A percentile compares a stretch with the other conserved stretches of the same genome.
Evolutionary conservation across 2,113 vertebrate genomes (phyloP).

Genomic region (Megaceryle torquata): DNA sequence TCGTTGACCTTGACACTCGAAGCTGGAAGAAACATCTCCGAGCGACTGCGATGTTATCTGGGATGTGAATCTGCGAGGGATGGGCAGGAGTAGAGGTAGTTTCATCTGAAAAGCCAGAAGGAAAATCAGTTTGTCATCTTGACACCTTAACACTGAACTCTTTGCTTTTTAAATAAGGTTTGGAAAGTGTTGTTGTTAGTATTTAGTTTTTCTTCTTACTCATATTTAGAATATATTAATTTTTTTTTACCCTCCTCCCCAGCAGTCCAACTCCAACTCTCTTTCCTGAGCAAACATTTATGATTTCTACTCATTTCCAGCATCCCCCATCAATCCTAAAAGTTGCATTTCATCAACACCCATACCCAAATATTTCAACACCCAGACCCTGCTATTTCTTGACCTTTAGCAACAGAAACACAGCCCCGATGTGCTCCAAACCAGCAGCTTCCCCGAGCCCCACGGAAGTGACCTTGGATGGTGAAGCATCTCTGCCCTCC

Average conservation of each 20-base stretch:
- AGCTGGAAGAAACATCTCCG: neutral
- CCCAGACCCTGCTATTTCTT: neutral
- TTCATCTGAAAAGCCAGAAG: neutral
- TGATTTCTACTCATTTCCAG: neutral
- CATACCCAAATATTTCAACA: too few relatives aligned
- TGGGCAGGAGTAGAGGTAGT: neutral
- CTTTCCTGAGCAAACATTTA: neutral
- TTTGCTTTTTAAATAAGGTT: neutral
- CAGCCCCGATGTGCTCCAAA: neutral
- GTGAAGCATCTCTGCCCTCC: neutral
- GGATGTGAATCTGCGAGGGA: neutral
- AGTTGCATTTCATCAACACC: neutral
- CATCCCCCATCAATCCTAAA: neutral
- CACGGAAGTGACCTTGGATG: neutral
- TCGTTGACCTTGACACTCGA: accelerated
- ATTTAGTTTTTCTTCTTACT: neutral
- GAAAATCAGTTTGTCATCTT: neutral
- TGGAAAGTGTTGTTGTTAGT: neutral
- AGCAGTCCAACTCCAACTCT: neutral
- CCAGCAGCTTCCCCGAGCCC: neutral
- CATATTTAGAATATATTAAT: neutral
- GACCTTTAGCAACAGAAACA: neutral
- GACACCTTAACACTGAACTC: neutral
- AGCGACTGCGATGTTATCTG: accelerated
- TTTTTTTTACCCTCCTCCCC: neutral